phyloP scores from a whole-genome alignment of 2,113 vertebrate species.

The Mirounga angustirostris region DNA sequence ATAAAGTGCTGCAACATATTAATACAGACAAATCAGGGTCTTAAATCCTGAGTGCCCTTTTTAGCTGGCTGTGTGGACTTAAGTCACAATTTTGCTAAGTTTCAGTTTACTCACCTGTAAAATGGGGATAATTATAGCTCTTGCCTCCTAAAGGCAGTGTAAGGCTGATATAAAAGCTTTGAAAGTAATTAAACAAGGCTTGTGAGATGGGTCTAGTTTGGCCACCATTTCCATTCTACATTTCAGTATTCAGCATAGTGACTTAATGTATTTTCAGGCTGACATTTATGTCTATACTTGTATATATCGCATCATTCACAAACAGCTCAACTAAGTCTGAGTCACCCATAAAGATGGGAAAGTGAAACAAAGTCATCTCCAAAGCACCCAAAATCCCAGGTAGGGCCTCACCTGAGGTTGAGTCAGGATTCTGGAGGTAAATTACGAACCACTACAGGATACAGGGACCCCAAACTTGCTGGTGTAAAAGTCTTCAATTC shows the following conservation, averaged over 20 bases:
- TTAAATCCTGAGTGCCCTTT: background rate
- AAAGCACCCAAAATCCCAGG: background rate
- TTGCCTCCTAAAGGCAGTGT: background rate
- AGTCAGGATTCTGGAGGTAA: slow-evolving; percentile 28
- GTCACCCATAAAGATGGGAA: background rate
- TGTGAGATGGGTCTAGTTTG: background rate
- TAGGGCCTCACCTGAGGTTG: background rate
- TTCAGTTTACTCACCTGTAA: slow-evolving; percentile 31
- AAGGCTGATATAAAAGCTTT: background rate
- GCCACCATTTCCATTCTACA: background rate
- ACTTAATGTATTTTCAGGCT: background rate
- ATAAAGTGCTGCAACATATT: background rate
- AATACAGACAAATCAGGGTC: background rate
- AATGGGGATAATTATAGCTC: background rate
- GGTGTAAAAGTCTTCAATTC: background rate
- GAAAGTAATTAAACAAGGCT: slow-evolving; percentile 9
- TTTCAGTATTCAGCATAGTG: slow-evolving; percentile 19
- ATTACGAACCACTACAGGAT: background rate
- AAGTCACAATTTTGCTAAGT: background rate
- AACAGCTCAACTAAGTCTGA: background rate
- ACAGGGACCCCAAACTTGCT: background rate
- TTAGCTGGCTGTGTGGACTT: background rate
- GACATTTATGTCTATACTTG: background rate
- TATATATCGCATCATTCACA: background rate
- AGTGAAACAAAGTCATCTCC: background rate